Evolutionary conservation across 1,140 invertebrate genomes (phyloP), one percentile per base, ranked within the genome.

Genomic region (Brachionus koreanus): DNA sequence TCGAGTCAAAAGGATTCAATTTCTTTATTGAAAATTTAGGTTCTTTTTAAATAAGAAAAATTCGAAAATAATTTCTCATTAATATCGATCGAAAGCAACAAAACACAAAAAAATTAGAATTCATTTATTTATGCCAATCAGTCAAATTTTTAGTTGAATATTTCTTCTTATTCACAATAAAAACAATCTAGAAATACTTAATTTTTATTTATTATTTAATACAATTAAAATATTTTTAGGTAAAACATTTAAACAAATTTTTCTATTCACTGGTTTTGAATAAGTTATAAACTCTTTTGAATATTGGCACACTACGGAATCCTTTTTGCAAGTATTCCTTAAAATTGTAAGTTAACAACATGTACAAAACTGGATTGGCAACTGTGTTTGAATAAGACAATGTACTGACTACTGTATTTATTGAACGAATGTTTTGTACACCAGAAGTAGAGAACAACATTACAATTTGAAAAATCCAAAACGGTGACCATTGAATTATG

Each of bases 401-500:
- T 39, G 76, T 79, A 61, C 76, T 61, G 12, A 79, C 61, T 16
- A 65, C 33, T 35, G 33, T 57, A 23, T 79, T 79, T 37, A 79
- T 79, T 42, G 61, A 42, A 1, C 39, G 35, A 61, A 79, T 65
- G n/a, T 79, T 19, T 23, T n/a, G n/a, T n/a, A 79, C 29, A 42
- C 37, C 37, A 9, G 46, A 61, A 37, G 76, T 79, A 37, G 76
- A 61, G n/a, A 79, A 79, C 23, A 79, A 37, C n/a, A 79, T 65
- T 9, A 65, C 35, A 23, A 79, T 57, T 79, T 79, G 76, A 23
- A 79, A 79, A 35, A 79, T 79, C 76, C 76, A 79, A n/a, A 79
- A 65, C 9, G 76, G 76, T 3, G 61, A 65, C 76, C 76, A 79
- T 63, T 79, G 76, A 39, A 79, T 57, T 0, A 79, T 23, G 33